These are phyloP conservation scores for Diplodus sargus DNA, from an alignment of 2,797 vertebrate species.

Conservation along the genomic window DNA sequence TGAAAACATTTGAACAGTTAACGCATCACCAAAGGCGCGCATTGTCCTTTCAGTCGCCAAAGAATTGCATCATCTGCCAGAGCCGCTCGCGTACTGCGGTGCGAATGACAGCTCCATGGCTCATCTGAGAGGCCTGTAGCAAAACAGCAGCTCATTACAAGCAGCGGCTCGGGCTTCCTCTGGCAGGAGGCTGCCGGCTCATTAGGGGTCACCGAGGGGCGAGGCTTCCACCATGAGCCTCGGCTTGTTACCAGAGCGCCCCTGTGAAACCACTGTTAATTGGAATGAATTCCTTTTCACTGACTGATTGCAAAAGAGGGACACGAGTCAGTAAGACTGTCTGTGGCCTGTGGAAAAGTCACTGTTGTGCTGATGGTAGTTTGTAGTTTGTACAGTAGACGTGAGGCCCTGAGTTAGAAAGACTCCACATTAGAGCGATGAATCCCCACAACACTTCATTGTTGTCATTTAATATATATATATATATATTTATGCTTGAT, in stretches of 20 bases:
- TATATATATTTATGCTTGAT: neutral
- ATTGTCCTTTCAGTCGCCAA: conserved; percentile 57
- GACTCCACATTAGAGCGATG: neutral
- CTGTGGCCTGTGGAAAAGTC: neutral
- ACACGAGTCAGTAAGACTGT: conserved; percentile 1
- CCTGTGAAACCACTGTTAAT: conserved; percentile 45
- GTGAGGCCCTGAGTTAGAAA: neutral
- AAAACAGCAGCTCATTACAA: conserved; percentile 77
- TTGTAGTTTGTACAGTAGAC: neutral
- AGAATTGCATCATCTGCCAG: conserved; percentile 55
- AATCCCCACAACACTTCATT: neutral
- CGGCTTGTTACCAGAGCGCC: conserved; percentile 62
- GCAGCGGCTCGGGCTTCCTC: conserved; percentile 57
- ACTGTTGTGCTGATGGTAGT: neutral
- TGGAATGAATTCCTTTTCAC: conserved; percentile 51
- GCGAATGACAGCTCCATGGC: conserved; percentile 74
- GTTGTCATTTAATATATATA: no score
- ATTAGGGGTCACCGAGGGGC: conserved; percentile 75
- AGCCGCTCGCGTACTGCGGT: conserved; percentile 57
- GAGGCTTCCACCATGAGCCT: conserved; percentile 57
- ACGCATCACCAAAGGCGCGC: conserved; percentile 32
- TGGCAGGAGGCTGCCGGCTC: conserved; percentile 72
- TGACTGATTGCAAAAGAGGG: conserved; percentile 36
- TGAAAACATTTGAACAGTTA: conserved; percentile 12
- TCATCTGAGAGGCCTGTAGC: conserved; percentile 72